Conservation (phyloP, 2,888 invertebrate species). For the Drosophila pseudotakahashii region DNA sequence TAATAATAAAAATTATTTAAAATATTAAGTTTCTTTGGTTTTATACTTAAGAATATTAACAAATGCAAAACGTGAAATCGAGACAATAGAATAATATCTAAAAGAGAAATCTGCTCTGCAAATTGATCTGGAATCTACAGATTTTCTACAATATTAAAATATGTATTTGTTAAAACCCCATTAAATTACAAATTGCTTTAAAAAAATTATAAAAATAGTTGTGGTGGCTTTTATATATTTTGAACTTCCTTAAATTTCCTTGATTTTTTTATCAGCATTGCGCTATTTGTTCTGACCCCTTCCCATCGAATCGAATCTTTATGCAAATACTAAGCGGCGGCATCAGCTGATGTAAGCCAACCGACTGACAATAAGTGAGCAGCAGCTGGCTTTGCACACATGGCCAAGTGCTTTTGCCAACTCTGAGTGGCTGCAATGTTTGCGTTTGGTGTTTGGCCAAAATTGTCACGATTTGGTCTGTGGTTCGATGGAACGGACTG, state of each 20-base stretch:
- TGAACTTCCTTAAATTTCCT: conserved; percentile 17
- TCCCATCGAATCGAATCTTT: conserved; percentile 14
- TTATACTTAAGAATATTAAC: no score
- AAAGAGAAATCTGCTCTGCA: no score
- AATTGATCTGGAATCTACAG: no score
- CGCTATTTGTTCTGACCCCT: conserved; percentile 42
- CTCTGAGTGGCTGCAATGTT: conserved; percentile 50
- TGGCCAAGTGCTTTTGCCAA: conserved; percentile 40
- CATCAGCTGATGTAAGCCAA: conserved; percentile 30
- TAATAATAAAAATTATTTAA: no score
- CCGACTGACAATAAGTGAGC: conserved; percentile 22
- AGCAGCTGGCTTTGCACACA: conserved; percentile 19
- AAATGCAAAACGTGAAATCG: no score
- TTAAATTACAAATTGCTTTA: no score
- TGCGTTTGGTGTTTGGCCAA: conserved; percentile 33
- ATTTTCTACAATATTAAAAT: no score
- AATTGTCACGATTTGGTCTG: conserved; percentile 45
- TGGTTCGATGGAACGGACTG: conserved; percentile 13
- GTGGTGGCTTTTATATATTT: not conserved
- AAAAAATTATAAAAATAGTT: no score
- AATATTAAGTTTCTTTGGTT: no score
- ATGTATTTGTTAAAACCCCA: no score
- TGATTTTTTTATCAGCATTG: conserved; percentile 48
- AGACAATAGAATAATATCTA: no score
- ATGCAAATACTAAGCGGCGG: conserved; percentile 40